Conservation (phyloP, 92 coral and sea anemone genomes). For the Nematostella vectensis region DNA sequence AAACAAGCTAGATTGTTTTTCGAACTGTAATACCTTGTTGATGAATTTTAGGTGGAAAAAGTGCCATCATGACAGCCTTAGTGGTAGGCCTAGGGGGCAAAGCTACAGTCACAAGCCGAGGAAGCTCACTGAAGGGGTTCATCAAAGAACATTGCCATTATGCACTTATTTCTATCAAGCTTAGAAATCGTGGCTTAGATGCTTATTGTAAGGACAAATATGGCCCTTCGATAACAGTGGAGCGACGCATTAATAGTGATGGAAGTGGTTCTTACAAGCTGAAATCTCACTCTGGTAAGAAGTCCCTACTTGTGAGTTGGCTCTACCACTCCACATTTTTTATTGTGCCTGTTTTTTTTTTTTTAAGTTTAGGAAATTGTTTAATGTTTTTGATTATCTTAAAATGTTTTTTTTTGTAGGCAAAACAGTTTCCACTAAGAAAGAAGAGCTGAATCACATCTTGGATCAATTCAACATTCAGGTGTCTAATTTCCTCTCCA, state of each 20-base stretch:
- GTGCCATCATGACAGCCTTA: conserved; percentile 94
- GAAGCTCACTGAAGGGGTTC: conserved; percentile 87
- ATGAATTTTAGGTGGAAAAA: conserved; percentile 88
- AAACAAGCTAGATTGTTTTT: too few relatives aligned
- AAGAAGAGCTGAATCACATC: conserved; percentile 83
- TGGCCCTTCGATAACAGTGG: conserved; percentile 69
- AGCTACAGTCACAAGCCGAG: conserved; percentile 82
- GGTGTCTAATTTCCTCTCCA: too few relatives aligned
- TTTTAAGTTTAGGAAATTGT: background rate
- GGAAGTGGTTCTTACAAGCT: conserved; percentile 79
- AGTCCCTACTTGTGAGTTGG: background rate
- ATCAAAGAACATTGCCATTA: conserved; percentile 84
- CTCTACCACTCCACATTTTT: background rate
- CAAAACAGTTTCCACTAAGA: conserved; percentile 66
- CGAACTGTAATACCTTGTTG: too few relatives aligned
- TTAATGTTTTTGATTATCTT: background rate
- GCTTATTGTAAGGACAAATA: conserved; percentile 66
- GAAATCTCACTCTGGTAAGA: conserved; percentile 61
- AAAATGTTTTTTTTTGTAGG: conserved; percentile 31
- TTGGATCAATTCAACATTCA: conserved; percentile 94
- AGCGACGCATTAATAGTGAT: conserved; percentile 72
- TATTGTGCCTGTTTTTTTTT: too few relatives aligned
- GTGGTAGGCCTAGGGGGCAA: conserved; percentile 97
- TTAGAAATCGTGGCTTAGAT: conserved; percentile 83
- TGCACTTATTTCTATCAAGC: conserved; percentile 60